phyloP scores from a whole-genome alignment of 2,797 vertebrate species.

The Pseudochaenichthys georgianus region DNA sequence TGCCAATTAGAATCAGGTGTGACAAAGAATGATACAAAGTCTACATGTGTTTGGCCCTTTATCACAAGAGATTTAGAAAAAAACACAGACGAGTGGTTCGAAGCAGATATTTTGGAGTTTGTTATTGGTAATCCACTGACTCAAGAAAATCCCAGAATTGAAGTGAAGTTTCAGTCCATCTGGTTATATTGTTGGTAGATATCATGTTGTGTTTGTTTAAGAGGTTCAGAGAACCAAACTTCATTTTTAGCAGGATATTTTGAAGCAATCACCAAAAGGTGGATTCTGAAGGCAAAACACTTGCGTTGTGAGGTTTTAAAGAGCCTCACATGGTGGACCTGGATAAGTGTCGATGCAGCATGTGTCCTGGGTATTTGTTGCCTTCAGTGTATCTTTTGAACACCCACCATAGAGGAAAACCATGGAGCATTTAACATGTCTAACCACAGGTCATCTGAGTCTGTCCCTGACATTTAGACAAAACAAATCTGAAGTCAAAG shows the following conservation, averaged over 20 bases:
- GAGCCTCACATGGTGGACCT: slow-evolving; percentile 42
- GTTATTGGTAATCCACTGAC: slow-evolving; percentile 68
- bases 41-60: slow-evolving; percentile 21
- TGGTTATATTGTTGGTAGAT: slow-evolving; percentile 51
- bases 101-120: slow-evolving; percentile 66
- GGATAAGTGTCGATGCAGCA: slow-evolving; percentile 39
- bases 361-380: slow-evolving; percentile 47
- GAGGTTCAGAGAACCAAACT: slow-evolving; percentile 51
- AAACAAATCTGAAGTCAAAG: slow-evolving; percentile 58
- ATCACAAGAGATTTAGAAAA: slow-evolving; percentile 26
- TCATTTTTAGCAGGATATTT: slow-evolving; percentile 69
- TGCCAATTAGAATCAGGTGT: slow-evolving; percentile 35
- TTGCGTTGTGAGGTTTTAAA: slow-evolving; percentile 41
- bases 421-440: slow-evolving; percentile 51
- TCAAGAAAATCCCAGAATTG: slow-evolving; percentile 67
- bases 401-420: slow-evolving; percentile 45
- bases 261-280: slow-evolving; percentile 52
- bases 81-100: slow-evolving; percentile 19
- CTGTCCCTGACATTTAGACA: slow-evolving; percentile 59
- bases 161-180: slow-evolving; percentile 56
- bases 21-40: slow-evolving; percentile 22
- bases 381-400: slow-evolving; percentile 50
- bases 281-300: slow-evolving; percentile 50
- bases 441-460: slow-evolving; percentile 56
- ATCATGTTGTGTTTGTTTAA: slow-evolving; percentile 65